Evolutionary conservation across 2,797 vertebrate species (phyloP).

Genomic region (Microtus californicus): DNA sequence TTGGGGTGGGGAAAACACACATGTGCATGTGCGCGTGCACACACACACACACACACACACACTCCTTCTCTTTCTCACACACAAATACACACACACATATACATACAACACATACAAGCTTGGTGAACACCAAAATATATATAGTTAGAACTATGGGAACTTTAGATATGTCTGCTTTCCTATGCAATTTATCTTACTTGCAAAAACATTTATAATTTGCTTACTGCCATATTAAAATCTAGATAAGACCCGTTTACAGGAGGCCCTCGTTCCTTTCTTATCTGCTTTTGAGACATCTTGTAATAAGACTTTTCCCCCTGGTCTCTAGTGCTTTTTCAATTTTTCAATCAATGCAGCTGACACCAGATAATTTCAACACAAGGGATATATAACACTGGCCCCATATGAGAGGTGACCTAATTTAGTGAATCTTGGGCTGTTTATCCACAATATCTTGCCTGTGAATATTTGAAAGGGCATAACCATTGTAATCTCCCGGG

Average conservation of each 20-base stretch:
- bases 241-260: constrained; percentile 70
- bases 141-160: constrained; percentile 34
- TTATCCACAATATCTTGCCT: constrained; percentile 70
- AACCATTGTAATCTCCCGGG: constrained; percentile 44
- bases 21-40: neutral
- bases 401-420: constrained; percentile 56
- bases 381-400: constrained; percentile 23
- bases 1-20: neutral
- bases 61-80: neutral
- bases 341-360: constrained; percentile 65
- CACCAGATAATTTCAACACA: constrained; percentile 55
- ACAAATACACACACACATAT: neutral
- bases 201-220: constrained; percentile 66
- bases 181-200: constrained; percentile 65
- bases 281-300: constrained; percentile 67
- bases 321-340: constrained; percentile 68
- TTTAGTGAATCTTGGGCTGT: constrained; percentile 67
- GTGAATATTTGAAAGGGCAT: constrained; percentile 66
- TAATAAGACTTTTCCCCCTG: constrained; percentile 68
- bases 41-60: neutral
- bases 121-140: neutral
- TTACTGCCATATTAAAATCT: constrained; percentile 75
- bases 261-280: constrained; percentile 41
- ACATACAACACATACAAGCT: neutral
- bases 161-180: constrained; percentile 33